phyloP scores from a whole-genome alignment of 2,888 invertebrate genomes.

The Eupeodes latifasciatus region DNA sequence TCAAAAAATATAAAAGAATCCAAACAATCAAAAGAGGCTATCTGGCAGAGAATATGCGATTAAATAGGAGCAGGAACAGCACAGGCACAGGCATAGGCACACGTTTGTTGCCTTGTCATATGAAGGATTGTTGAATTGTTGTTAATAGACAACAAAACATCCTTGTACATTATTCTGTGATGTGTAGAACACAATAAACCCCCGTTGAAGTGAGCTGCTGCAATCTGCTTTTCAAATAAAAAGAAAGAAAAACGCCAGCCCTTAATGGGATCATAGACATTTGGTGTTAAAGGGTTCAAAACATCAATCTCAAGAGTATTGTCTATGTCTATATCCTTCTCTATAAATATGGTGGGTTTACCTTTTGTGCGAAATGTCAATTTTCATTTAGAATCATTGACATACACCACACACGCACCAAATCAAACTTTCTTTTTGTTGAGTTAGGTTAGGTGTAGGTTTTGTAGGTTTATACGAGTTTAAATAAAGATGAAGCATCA shows the following conservation, averaged over 20 bases:
- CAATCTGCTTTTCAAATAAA: constrained; percentile 47
- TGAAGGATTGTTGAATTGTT: constrained; percentile 66
- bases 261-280: constrained; percentile 56
- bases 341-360: background rate
- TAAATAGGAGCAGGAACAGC: constrained; percentile 62
- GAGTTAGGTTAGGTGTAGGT: constrained; percentile 40
- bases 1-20: constrained; percentile 20
- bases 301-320: constrained; percentile 75
- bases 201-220: constrained; percentile 64
- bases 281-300: constrained; percentile 74
- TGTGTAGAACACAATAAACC: constrained; percentile 63
- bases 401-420: constrained; percentile 49
- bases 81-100: constrained; percentile 51
- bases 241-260: constrained; percentile 20
- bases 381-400: constrained; percentile 71
- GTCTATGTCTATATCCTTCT: constrained; percentile 14
- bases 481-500: background rate
- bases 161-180: constrained; percentile 8
- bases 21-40: constrained; percentile 70
- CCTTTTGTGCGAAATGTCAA: constrained; percentile 70
- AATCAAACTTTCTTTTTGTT: constrained; percentile 57
- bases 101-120: constrained; percentile 70
- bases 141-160: constrained; percentile 75
- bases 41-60: constrained; percentile 53
- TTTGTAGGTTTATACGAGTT: background rate